Percentiles rank a stretch among this genome's conserved stretches.
Conservation (phyloP, 2,113 vertebrate genomes). For the Chionodraco myersi region DNA sequence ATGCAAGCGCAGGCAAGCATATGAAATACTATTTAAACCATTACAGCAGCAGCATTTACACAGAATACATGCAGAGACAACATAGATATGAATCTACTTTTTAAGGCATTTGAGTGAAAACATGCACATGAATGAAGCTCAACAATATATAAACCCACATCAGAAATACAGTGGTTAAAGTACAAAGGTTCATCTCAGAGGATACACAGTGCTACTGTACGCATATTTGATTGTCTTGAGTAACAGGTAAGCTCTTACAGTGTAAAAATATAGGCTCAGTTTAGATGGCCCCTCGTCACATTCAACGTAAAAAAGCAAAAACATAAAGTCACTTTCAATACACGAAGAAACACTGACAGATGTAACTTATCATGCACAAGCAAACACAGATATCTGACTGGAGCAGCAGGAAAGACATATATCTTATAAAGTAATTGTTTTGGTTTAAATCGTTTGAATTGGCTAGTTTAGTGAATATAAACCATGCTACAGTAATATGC, state of each 20-base stretch:
- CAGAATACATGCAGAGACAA: conserved; percentile 23
- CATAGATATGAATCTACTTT: background rate
- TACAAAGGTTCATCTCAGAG: conserved; percentile 46
- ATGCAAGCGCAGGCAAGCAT: conserved; percentile 34
- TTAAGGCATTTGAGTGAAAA: conserved; percentile 70
- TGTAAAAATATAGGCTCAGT: conserved; percentile 57
- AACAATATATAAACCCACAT: background rate
- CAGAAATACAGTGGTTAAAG: conserved; percentile 16
- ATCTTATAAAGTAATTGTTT: conserved; percentile 15
- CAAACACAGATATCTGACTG: conserved; percentile 14
- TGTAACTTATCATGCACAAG: conserved; percentile 47
- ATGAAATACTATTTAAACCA: conserved; percentile 40
- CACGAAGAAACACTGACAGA: conserved; percentile 54
- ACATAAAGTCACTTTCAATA: conserved; percentile 28
- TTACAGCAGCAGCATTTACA: conserved; percentile 42
- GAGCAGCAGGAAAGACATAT: background rate
- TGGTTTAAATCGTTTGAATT: conserved; percentile 35
- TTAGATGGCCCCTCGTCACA: conserved; percentile 52
- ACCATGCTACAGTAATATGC: conserved; percentile 27
- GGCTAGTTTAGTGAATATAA: conserved; percentile 16
- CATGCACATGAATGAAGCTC: conserved; percentile 25
- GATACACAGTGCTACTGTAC: conserved; percentile 40
- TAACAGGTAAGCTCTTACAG: conserved; percentile 34
- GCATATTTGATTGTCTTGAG: conserved; percentile 70
- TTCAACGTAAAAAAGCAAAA: conserved; percentile 41